These are phyloP conservation scores for Syngnathus floridae DNA, from an alignment of 2,113 vertebrate species.

Conservation along the genomic window DNA sequence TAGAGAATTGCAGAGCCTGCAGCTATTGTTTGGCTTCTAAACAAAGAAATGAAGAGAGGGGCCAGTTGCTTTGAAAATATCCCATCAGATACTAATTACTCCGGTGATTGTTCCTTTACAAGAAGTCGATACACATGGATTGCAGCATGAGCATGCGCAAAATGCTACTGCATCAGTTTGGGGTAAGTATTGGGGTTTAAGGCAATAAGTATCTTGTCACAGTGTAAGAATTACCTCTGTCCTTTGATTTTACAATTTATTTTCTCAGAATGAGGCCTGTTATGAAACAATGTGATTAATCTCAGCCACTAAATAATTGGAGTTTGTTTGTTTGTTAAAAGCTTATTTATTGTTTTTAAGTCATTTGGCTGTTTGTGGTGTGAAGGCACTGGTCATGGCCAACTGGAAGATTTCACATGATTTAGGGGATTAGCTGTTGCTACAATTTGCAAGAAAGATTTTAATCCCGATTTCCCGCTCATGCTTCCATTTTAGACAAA, in stretches of 20 bases:
- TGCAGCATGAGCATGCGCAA: neutral
- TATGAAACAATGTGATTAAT: slow-evolving; percentile 1
- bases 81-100: neutral
- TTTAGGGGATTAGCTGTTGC: slow-evolving; percentile 54
- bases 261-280: neutral
- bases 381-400: slow-evolving; percentile 49
- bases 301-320: neutral
- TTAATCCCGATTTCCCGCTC: slow-evolving; percentile 44
- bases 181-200: neutral
- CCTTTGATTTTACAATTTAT: neutral
- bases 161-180: neutral
- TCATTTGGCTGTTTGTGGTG: slow-evolving; percentile 46
- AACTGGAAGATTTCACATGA: slow-evolving; percentile 54
- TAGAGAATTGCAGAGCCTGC: neutral
- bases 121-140: neutral
- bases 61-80: neutral
- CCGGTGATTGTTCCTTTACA: neutral
- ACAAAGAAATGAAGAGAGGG: neutral
- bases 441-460: slow-evolving; percentile 52
- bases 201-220: neutral
- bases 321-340: neutral
- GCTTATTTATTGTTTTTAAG: neutral
- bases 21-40: neutral
- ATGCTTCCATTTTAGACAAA: slow-evolving; percentile 33
- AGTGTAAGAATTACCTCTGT: neutral